Evolutionary conservation across 2,888 invertebrate genomes (phyloP), one percentile per base, ranked within the genome.

Genomic region (Volucella bombylans): DNA sequence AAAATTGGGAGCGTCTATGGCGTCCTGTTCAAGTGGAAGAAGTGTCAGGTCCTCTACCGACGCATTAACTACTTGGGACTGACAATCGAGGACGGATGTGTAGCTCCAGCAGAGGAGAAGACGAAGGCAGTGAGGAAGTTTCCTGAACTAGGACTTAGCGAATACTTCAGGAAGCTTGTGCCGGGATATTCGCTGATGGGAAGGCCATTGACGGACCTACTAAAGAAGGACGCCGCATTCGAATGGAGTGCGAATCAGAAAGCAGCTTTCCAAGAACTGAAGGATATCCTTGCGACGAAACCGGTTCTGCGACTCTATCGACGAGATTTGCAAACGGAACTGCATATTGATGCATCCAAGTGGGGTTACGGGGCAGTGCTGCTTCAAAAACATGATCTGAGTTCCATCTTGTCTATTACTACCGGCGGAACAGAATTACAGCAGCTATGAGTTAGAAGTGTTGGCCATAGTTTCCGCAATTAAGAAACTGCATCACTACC

Each of bases 211-310:
- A 43, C 43, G 0, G 43, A 59, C 3, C 43, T 59, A 2, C 18
- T 59, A 0, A 18, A 43, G 18, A 59, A 59, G 43, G 43, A 43
- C 1, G 11, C 11, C 2, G 23, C 2, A 3, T 52, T 52, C 4
- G n/a, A n/a, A n/a, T n/a, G n/a, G n/a, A n/a, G n/a, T n/a, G n/a
- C n/a, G n/a, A n/a, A n/a, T n/a, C n/a, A 87, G 4, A 87, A 87
- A 41, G 78, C 87, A 3, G 87, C 87, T 59, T 89, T 89, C 52
- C 39, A 87, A 12, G 86, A 86, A n/a, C n/a, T n/a, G n/a, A n/a
- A n/a, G n/a, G n/a, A n/a, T n/a, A n/a, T n/a, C n/a, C n/a, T n/a
- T n/a, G n/a, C n/a, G n/a, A n/a, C n/a, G n/a, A n/a, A n/a, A n/a
- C n/a, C n/a, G n/a, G n/a, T n/a, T n/a, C n/a, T n/a, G n/a, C n/a